Evolutionary conservation across 2,888 invertebrate genomes (phyloP).

Genomic region (Exocentrus adspersus): DNA sequence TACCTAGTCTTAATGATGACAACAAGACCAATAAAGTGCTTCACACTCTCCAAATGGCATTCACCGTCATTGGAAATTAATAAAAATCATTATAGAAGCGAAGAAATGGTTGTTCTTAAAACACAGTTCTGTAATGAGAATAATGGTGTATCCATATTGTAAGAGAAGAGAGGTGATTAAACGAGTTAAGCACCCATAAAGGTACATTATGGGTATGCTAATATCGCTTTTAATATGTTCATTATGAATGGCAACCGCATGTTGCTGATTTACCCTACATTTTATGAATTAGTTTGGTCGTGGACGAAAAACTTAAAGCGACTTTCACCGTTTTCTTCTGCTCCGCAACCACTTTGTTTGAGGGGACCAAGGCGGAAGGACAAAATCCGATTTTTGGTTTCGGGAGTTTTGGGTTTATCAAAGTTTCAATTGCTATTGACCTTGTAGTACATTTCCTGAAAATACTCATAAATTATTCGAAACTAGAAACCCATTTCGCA

Average conservation of each 20-base stretch:
- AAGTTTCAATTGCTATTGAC: too few species aligned
- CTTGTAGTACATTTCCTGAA: too few species aligned
- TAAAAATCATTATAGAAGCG: neutral
- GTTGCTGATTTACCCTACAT: too few species aligned
- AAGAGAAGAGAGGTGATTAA: neutral
- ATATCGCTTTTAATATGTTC: neutral
- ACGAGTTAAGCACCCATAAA: neutral
- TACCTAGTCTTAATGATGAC: neutral
- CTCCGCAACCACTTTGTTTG: too few species aligned
- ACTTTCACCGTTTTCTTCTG: too few species aligned
- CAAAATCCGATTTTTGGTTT: too few species aligned
- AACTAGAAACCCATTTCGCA: constrained; percentile 4
- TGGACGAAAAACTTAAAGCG: too few species aligned
- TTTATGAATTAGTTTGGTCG: too few species aligned
- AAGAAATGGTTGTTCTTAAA: neutral
- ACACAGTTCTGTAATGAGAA: neutral
- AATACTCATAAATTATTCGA: too few species aligned
- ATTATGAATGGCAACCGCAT: neutral
- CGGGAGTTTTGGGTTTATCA: too few species aligned
- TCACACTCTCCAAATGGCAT: constrained; percentile 10
- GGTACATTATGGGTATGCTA: neutral
- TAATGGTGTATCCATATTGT: too few species aligned
- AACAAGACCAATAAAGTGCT: constrained; percentile 3
- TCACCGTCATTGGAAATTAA: neutral
- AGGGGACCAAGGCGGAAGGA: too few species aligned